A percentile compares a stretch with the other conserved stretches of the same genome.
Conservation (phyloP, 2,888 invertebrate genomes). For the Hyppa rectilinea region DNA sequence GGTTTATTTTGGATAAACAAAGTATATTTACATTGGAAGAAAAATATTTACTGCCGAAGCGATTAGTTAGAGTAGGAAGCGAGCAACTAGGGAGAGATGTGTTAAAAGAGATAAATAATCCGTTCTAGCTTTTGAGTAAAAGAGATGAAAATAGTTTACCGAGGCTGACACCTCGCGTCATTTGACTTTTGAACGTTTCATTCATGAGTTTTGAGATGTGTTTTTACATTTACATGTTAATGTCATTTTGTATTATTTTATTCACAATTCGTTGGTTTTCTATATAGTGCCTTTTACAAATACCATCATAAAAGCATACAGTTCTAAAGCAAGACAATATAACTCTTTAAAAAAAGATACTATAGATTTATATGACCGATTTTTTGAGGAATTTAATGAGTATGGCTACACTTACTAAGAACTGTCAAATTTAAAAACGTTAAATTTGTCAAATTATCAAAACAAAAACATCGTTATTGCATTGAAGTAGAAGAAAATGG, state of each 20-base stretch:
- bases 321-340: background rate
- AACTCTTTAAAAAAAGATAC: background rate
- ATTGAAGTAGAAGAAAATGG: slow-evolving; percentile 10
- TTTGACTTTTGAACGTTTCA: background rate
- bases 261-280: no score
- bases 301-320: background rate
- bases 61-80: background rate
- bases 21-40: background rate
- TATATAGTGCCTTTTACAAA: no score
- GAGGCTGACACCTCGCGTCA: slow-evolving; percentile 20
- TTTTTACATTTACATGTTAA: no score
- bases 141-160: slow-evolving; percentile 6
- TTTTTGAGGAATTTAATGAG: background rate
- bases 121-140: background rate
- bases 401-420: slow-evolving; percentile 4
- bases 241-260: no score
- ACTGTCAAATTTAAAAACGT: background rate
- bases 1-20: slow-evolving; percentile 1
- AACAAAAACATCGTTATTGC: background rate
- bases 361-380: background rate
- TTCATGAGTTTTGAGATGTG: no score
- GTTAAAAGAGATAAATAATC: background rate
- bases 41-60: background rate
- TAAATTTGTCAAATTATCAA: slow-evolving; percentile 9
- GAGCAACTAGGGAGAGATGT: background rate